Percentiles rank a stretch among this genome's conserved stretches.
Conservation (phyloP, 2,797 vertebrate species). For the Anniella stebbinsi region DNA sequence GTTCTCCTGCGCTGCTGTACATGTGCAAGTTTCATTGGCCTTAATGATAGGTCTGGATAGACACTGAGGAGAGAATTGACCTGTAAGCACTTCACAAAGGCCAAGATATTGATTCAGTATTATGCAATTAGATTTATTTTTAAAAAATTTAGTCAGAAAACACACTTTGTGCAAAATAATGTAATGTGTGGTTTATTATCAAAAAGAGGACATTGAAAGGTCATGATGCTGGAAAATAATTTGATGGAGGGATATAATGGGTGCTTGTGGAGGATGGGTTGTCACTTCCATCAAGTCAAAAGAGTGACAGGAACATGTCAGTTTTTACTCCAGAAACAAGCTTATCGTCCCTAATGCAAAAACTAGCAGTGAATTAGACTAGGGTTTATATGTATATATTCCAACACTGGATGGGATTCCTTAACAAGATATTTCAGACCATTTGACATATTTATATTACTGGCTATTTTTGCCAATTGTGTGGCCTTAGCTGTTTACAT, state of each 20-base stretch:
- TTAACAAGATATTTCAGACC: slow-evolving; percentile 91
- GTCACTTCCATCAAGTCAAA: slow-evolving; percentile 30
- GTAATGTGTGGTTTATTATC: slow-evolving; percentile 35
- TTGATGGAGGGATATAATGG: slow-evolving; percentile 19
- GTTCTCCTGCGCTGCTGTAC: neutral
- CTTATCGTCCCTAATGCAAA: slow-evolving; percentile 10
- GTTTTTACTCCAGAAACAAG: slow-evolving; percentile 61
- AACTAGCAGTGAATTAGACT: slow-evolving; percentile 35
- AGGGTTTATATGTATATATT: slow-evolving; percentile 46
- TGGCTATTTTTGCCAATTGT: slow-evolving; percentile 99
- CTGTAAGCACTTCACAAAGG: slow-evolving; percentile 22
- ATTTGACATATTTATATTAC: slow-evolving; percentile 99
- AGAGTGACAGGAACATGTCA: slow-evolving; percentile 25
- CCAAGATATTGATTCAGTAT: slow-evolving; percentile 28
- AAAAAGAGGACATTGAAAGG: slow-evolving; percentile 46
- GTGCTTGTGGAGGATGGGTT: slow-evolving; percentile 24
- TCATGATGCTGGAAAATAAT: slow-evolving; percentile 49
- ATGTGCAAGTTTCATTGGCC: neutral
- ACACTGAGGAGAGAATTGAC: neutral
- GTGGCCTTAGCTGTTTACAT: slow-evolving; percentile 99
- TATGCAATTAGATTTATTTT: slow-evolving; percentile 27
- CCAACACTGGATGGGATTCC: slow-evolving; percentile 70
- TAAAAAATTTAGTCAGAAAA: slow-evolving; percentile 53
- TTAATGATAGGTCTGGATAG: neutral
- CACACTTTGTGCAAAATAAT: slow-evolving; percentile 38